Percentiles rank a stretch among this genome's conserved stretches.
These are phyloP conservation scores for Drepana arcuata DNA, from an alignment of 1,140 invertebrate species.

Conservation along the genomic window DNA sequence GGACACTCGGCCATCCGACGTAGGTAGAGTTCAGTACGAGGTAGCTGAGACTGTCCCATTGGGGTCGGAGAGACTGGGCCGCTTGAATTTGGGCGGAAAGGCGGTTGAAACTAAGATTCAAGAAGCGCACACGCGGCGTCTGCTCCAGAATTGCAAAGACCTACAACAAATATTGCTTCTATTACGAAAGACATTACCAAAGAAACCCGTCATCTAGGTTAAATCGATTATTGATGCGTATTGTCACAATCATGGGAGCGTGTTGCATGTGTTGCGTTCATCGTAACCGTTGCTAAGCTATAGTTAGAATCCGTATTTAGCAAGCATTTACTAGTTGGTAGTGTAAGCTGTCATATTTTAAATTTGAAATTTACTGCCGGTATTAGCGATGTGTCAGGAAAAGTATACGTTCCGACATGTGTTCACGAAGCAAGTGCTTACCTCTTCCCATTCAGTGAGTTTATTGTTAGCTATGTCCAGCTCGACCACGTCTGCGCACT, in stretches of 20 bases:
- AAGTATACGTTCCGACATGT: no score
- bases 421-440: no score
- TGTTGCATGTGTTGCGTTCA: constrained; percentile 3
- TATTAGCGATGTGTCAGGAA: no score
- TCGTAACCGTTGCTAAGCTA: constrained; percentile 1
- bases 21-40: constrained; percentile 90
- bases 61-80: constrained; percentile 61
- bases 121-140: constrained; percentile 89
- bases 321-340: no score
- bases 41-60: constrained; percentile 79
- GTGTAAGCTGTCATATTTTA: no score
- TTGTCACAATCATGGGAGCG: constrained; percentile 15
- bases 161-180: no score
- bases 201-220: no score
- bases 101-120: constrained; percentile 92
- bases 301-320: no score
- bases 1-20: constrained; percentile 87
- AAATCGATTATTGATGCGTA: constrained; percentile 11
- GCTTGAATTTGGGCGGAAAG: constrained; percentile 78
- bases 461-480: constrained; percentile 93
- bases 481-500: constrained; percentile 89
- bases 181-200: no score
- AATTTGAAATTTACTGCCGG: no score
- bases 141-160: constrained; percentile 88
- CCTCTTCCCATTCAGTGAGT: constrained; percentile 87